phyloP scores from a whole-genome alignment of 2,888 invertebrate genomes.

The Muschampia plurimacula region DNA sequence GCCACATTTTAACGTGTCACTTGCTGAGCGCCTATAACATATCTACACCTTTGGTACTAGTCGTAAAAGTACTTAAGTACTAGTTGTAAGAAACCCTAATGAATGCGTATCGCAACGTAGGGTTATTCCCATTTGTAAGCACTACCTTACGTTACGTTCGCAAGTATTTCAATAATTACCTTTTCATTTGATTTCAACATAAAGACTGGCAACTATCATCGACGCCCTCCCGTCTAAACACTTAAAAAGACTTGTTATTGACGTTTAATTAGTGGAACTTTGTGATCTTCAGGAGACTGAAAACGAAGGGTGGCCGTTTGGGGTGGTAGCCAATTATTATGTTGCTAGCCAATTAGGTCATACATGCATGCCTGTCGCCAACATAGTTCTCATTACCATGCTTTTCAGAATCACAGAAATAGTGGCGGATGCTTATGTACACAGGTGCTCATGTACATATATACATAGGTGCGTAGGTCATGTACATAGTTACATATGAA shows the following conservation, averaged over 20 bases:
- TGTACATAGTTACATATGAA: no score
- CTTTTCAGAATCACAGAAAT: neutral
- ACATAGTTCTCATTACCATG: neutral
- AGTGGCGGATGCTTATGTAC: neutral
- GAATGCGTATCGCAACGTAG: neutral
- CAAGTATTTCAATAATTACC: conserved; percentile 1
- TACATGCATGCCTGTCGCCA: neutral
- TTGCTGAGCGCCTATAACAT: no score
- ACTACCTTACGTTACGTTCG: neutral
- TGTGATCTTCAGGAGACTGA: conserved; percentile 18
- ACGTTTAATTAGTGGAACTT: conserved; percentile 28
- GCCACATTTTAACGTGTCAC: no score
- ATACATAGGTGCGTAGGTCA: no score
- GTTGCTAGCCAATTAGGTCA: conserved; percentile 14
- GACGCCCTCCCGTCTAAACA: neutral
- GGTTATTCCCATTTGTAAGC: neutral
- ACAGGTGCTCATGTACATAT: no score
- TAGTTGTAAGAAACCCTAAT: conserved; percentile 1
- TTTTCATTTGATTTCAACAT: conserved; percentile 4
- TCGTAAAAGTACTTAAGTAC: neutral
- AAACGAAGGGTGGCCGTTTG: conserved; percentile 22
- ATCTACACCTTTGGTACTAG: no score
- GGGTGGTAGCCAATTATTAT: conserved; percentile 16
- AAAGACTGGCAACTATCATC: neutral
- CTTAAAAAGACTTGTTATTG: conserved; percentile 6